phyloP scores from a whole-genome alignment of 2,888 invertebrate genomes.

The Melanargia galathea region DNA sequence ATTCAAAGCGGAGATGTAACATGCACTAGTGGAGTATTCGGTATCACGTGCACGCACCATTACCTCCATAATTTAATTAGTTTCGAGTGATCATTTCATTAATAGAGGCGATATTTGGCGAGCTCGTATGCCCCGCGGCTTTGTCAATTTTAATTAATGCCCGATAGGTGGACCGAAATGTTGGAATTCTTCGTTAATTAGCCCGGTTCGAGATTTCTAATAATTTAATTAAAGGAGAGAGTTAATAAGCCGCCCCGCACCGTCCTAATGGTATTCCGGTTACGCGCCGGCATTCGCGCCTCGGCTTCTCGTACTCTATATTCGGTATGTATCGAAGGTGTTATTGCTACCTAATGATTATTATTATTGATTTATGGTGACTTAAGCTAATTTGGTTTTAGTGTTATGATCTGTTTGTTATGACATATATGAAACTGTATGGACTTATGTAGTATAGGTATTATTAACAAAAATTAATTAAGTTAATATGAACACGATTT shows the following conservation, averaged over 20 bases:
- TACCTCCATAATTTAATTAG: conserved; percentile 81
- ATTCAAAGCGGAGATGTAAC: conserved; percentile 40
- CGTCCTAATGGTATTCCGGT: conserved; percentile 68
- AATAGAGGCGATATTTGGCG: conserved; percentile 80
- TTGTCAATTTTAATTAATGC: conserved; percentile 82
- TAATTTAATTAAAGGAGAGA: conserved; percentile 78
- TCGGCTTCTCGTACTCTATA: conserved; percentile 27
- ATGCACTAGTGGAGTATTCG: conserved; percentile 44
- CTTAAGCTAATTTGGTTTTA: conserved; percentile 22
- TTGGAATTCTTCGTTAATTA: conserved; percentile 82
- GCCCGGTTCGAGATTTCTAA: conserved; percentile 79
- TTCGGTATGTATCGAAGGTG: conserved; percentile 23
- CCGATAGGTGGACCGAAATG: conserved; percentile 80
- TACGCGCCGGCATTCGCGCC: conserved; percentile 63
- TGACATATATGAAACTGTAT: conserved; percentile 1
- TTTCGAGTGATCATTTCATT: conserved; percentile 81
- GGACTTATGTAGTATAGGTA: not conserved
- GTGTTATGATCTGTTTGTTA: conserved; percentile 18
- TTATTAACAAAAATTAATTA: conserved; percentile 39
- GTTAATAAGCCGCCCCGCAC: conserved; percentile 76
- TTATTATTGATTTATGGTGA: conserved; percentile 29
- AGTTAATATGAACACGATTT: not conserved
- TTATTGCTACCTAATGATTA: conserved; percentile 20
- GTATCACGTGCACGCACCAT: conserved; percentile 79
- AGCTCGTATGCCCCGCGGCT: conserved; percentile 70